phyloP scores from a whole-genome alignment of 2,888 invertebrate genomes.

The Exocentrus adspersus region DNA sequence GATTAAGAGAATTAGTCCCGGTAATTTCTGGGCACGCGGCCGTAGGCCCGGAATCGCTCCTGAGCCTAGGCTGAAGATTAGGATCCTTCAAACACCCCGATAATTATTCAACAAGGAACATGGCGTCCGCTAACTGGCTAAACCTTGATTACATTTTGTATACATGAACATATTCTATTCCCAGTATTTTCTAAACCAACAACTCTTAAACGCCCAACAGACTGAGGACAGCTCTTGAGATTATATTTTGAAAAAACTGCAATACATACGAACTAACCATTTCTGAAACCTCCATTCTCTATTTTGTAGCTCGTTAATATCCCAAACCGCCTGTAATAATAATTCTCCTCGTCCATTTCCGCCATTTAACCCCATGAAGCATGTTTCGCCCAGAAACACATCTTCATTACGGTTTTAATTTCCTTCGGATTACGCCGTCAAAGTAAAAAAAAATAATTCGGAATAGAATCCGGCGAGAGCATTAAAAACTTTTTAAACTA shows the following conservation, averaged over 20 bases:
- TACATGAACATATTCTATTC: no score
- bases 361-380: conserved; percentile 32
- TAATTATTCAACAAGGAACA: no score
- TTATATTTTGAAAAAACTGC: no score
- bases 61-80: not conserved
- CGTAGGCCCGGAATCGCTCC: conserved; percentile 1
- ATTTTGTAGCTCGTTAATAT: conserved; percentile 20
- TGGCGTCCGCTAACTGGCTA: no score
- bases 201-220: no score
- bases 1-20: conserved; percentile 51
- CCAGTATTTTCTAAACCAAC: no score
- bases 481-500: conserved; percentile 51
- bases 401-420: conserved; percentile 52
- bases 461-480: conserved; percentile 47
- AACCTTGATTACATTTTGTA: no score
- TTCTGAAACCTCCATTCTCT: not conserved
- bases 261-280: no score
- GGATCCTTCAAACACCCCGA: not conserved
- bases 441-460: conserved; percentile 51
- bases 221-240: no score
- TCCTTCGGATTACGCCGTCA: conserved; percentile 51
- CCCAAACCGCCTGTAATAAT: conserved; percentile 16
- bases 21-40: conserved; percentile 41
- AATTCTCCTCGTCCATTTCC: conserved; percentile 21
- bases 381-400: conserved; percentile 44